phyloP scores from a whole-genome alignment of 2,888 invertebrate genomes.

The Ptycholaimellus sp. region DNA sequence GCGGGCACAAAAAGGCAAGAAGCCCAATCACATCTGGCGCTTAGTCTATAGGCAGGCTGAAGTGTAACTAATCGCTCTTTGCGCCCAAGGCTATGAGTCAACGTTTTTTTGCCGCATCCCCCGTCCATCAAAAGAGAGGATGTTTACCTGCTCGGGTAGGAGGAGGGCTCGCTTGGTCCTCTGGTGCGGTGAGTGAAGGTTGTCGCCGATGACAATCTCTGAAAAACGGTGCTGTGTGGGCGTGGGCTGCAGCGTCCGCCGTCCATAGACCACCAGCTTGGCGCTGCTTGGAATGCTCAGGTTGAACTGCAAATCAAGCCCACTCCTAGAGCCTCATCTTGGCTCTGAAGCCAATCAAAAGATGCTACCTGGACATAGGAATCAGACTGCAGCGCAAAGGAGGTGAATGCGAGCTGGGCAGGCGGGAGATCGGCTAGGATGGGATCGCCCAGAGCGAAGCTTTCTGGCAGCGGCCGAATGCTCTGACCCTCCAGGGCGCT shows the following conservation, averaged over 20 bases:
- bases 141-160: too few species aligned
- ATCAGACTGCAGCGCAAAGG: slow-evolving; percentile 4
- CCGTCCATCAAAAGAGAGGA: background rate
- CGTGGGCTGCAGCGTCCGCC: slow-evolving; percentile 74
- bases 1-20: too few species aligned
- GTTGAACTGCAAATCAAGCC: too few species aligned
- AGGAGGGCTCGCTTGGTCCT: too few species aligned
- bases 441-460: slow-evolving; percentile 6
- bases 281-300: slow-evolving; percentile 11
- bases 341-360: too few species aligned
- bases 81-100: too few species aligned
- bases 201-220: slow-evolving; percentile 14
- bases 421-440: slow-evolving; percentile 7
- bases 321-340: too few species aligned
- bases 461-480: slow-evolving; percentile 5
- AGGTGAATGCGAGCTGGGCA: slow-evolving; percentile 1
- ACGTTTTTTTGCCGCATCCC: background rate
- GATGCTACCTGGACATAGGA: slow-evolving; percentile 3
- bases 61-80: too few species aligned
- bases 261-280: slow-evolving; percentile 61
- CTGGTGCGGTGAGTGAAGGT: slow-evolving; percentile 10
- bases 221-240: slow-evolving; percentile 79
- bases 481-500: too few species aligned
- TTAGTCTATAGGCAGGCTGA: too few species aligned
- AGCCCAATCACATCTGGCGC: too few species aligned